Conservation (phyloP, 64 coral and sea anemone species). For the Actinia tenebrosa region DNA sequence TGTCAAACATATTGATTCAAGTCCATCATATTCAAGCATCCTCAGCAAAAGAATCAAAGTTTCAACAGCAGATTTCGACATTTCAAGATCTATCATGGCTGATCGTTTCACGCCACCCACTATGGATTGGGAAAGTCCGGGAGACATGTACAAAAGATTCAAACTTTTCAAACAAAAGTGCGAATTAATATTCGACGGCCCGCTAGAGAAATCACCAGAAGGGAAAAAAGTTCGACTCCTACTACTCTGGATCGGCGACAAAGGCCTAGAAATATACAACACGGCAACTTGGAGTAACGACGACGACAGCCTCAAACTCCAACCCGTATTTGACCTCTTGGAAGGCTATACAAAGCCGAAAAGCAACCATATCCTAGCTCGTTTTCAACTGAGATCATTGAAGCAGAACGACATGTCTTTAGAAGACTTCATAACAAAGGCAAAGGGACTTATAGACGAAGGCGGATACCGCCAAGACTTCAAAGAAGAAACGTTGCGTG, state of each 20-base stretch:
- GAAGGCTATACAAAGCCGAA: constrained; percentile 41
- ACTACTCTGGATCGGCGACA: constrained; percentile 52
- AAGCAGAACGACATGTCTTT: constrained; percentile 15
- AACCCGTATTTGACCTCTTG: neutral
- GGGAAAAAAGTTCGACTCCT: constrained; percentile 53
- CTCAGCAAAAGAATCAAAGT: no score
- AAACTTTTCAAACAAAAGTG: constrained; percentile 69
- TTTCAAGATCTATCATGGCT: constrained; percentile 10
- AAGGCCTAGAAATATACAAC: constrained; percentile 58
- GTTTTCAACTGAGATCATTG: constrained; percentile 24
- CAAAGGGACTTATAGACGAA: constrained; percentile 3
- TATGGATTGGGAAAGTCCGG: constrained; percentile 56
- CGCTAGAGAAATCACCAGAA: constrained; percentile 30
- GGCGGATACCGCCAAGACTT: constrained; percentile 1
- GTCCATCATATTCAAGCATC: no score
- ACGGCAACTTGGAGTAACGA: constrained; percentile 27
- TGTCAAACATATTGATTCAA: no score
- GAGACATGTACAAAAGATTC: constrained; percentile 54
- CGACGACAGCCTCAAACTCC: constrained; percentile 9
- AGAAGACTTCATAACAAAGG: constrained; percentile 32
- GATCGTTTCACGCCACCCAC: constrained; percentile 39
- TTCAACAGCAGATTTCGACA: no score
- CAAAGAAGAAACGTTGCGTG: constrained; percentile 39
- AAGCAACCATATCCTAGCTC: constrained; percentile 39
- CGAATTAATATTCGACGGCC: constrained; percentile 46